Conservation (phyloP, 2,113 vertebrate species). For the Notechis scutatus region DNA sequence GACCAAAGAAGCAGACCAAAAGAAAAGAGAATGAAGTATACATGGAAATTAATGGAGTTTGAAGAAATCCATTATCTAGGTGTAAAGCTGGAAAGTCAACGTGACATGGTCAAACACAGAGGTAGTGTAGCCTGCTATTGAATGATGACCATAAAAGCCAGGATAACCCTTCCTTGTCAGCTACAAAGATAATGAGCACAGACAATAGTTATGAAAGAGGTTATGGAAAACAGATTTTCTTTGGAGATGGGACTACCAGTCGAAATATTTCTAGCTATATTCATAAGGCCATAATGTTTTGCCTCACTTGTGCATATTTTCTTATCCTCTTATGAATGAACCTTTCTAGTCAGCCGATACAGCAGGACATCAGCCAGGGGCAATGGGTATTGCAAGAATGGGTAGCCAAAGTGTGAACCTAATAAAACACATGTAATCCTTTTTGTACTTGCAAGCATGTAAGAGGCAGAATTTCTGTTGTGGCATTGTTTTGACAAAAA, state of each 20-base stretch:
- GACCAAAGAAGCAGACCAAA: not conserved
- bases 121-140: not conserved
- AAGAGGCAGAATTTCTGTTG: not conserved
- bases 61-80: conserved; percentile 5
- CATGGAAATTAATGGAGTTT: not conserved
- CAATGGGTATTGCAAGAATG: not conserved
- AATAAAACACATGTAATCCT: not conserved
- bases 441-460: not conserved
- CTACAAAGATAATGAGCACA: not conserved
- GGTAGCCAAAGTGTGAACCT: not conserved
- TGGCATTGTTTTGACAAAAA: not conserved
- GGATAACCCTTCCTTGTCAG: not conserved
- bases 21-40: not conserved
- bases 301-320: not conserved
- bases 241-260: not conserved
- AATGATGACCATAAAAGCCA: not conserved
- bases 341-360: not conserved
- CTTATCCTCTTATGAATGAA: not conserved
- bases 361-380: not conserved
- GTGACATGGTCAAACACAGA: not conserved
- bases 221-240: not conserved
- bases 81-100: not conserved
- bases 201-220: not conserved
- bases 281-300: not conserved
- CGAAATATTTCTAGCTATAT: not conserved